Evolutionary conservation across 2,888 invertebrate genomes (phyloP).

Genomic region (Stratiomys singularior): DNA sequence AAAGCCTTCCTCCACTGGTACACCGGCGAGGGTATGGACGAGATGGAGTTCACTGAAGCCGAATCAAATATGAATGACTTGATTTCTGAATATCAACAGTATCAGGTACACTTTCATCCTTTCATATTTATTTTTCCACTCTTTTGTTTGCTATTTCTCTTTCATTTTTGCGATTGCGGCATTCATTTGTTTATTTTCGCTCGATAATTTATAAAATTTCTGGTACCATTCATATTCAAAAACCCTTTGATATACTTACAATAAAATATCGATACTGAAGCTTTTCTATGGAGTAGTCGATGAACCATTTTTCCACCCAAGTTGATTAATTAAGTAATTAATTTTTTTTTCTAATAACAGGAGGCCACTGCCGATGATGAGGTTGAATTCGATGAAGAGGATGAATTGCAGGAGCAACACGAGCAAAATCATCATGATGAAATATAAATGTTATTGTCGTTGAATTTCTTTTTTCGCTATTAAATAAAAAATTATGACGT

Average conservation of each 20-base stretch:
- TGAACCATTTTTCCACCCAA: background rate
- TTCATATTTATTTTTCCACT: constrained; percentile 7
- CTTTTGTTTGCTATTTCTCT: background rate
- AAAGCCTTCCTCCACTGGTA: constrained; percentile 89
- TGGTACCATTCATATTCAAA: background rate
- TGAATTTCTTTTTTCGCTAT: background rate
- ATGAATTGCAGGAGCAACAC: constrained; percentile 60
- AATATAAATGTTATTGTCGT: background rate
- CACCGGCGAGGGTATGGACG: constrained; percentile 91
- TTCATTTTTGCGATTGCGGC: background rate
- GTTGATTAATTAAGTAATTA: constrained; percentile 29
- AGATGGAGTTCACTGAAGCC: constrained; percentile 90
- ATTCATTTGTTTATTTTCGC: background rate
- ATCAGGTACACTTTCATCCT: constrained; percentile 68
- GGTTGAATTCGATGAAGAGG: constrained; percentile 71
- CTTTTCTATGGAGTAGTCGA: background rate
- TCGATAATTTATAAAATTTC: background rate
- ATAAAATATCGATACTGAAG: background rate
- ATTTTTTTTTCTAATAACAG: constrained; percentile 58
- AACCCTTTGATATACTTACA: background rate
- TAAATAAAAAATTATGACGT: background rate
- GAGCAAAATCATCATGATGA: constrained; percentile 45
- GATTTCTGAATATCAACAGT: constrained; percentile 84
- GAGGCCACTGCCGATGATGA: constrained; percentile 72
- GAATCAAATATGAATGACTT: constrained; percentile 89